A percentile compares a stretch with the other conserved stretches of the same genome.
phyloP scores from a whole-genome alignment of 2,888 invertebrate genomes.

The Nephrotoma guestfalica region DNA sequence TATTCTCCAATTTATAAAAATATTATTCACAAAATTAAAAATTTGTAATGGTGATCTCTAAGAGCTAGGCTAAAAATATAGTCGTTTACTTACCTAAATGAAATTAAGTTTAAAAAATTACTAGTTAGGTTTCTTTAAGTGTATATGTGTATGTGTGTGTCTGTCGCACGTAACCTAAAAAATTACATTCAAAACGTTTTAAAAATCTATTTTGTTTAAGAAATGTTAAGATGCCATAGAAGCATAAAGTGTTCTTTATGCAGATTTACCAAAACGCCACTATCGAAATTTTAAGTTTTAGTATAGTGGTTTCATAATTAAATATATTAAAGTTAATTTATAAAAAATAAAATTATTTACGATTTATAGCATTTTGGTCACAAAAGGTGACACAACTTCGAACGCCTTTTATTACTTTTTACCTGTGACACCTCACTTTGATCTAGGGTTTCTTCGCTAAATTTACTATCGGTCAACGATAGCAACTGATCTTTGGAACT shows the following conservation, averaged over 20 bases:
- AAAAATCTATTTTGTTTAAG: background rate
- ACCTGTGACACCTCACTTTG: conserved; percentile 20
- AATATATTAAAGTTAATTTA: background rate
- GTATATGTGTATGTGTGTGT: background rate
- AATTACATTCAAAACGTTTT: background rate
- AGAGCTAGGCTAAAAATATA: background rate
- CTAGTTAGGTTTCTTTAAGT: background rate
- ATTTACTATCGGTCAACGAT: background rate
- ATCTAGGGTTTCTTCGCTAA: background rate
- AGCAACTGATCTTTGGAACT: background rate
- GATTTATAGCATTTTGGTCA: conserved; percentile 26
- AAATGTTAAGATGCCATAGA: background rate
- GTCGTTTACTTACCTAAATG: background rate
- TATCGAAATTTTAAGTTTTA: background rate
- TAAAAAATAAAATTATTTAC: background rate
- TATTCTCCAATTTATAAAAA: background rate
- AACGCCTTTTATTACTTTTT: conserved; percentile 17
- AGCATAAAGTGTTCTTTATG: background rate
- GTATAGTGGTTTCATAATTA: too few species aligned
- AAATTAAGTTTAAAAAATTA: background rate
- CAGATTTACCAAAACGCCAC: background rate
- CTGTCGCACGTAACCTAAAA: background rate
- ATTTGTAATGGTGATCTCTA: background rate
- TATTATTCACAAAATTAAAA: background rate
- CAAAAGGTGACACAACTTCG: conserved; percentile 33